These are phyloP conservation scores for Antennarius striatus DNA, from an alignment of 2,113 vertebrate genomes.

Conservation along the genomic window DNA sequence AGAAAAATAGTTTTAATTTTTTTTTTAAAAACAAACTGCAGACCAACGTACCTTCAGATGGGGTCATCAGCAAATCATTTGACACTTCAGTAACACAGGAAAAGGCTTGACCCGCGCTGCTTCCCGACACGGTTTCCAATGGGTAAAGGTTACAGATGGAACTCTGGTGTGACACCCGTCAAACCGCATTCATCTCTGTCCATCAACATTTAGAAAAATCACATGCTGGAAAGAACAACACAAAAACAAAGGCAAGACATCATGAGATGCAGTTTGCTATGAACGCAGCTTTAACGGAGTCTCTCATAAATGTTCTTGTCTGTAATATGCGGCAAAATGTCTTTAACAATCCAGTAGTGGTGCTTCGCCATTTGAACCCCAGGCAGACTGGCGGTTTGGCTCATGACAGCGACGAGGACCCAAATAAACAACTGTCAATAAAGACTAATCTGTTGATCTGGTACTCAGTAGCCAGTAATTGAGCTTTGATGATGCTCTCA, in stretches of 20 bases:
- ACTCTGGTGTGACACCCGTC: slow-evolving; percentile 35
- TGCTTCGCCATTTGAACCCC: too few species aligned
- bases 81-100: slow-evolving; percentile 41
- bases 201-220: slow-evolving; percentile 67
- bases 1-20: background rate
- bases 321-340: too few species aligned
- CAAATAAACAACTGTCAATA: background rate
- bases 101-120: slow-evolving; percentile 46
- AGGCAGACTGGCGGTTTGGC: background rate
- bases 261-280: background rate
- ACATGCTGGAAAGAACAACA: slow-evolving; percentile 68
- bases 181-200: slow-evolving; percentile 61
- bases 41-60: slow-evolving; percentile 66
- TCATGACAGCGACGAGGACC: too few species aligned
- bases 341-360: background rate
- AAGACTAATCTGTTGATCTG: background rate
- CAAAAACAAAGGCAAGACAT: background rate
- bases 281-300: background rate
- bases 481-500: background rate
- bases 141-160: slow-evolving; percentile 44
- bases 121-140: slow-evolving; percentile 53
- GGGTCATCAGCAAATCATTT: slow-evolving; percentile 64
- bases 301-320: background rate
- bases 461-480: background rate
- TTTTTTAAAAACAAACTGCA: background rate